Percentiles rank a stretch among this genome's conserved stretches.
phyloP scores from a whole-genome alignment of 2,113 vertebrate species.

The Panthera tigris region DNA sequence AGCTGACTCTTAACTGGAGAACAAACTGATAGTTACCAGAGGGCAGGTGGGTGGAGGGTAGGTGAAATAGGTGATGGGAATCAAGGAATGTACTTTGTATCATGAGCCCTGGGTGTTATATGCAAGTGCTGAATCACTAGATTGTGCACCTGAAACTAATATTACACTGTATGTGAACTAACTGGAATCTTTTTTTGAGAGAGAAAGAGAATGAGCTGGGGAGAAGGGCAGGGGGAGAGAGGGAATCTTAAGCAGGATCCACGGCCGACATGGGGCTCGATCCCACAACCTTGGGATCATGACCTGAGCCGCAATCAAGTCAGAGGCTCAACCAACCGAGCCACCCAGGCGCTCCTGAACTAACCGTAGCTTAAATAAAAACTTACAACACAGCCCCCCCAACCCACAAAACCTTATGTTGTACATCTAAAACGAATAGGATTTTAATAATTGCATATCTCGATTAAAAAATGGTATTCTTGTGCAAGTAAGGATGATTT shows the following conservation, averaged over 20 bases:
- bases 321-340: no score
- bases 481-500: background rate
- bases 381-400: background rate
- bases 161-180: background rate
- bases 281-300: no score
- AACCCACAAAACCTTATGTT: background rate
- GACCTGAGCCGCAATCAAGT: no score
- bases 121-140: background rate
- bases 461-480: background rate
- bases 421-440: background rate
- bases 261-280: no score
- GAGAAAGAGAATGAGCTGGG: no score
- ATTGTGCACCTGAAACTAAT: background rate
- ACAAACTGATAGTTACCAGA: background rate
- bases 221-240: no score
- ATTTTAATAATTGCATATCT: background rate
- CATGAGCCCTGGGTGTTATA: background rate
- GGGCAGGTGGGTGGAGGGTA: background rate
- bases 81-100: no score
- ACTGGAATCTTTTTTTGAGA: background rate
- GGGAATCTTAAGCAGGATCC: no score
- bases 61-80: background rate
- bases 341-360: no score
- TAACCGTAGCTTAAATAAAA: background rate
- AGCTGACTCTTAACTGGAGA: background rate